Evolutionary conservation across 2,888 invertebrate species (phyloP).

Genomic region (Timema podura): DNA sequence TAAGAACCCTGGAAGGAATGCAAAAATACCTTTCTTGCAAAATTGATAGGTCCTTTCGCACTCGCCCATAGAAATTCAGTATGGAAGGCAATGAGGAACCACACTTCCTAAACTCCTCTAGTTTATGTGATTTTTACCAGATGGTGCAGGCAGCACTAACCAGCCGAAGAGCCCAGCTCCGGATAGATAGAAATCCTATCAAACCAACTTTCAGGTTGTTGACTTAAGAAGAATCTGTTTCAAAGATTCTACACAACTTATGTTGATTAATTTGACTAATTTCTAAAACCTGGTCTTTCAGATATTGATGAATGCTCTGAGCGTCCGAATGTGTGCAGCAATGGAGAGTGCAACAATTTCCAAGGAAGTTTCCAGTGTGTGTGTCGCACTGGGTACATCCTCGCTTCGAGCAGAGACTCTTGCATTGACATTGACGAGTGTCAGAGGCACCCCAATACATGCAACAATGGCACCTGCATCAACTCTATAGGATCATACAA

Average conservation of each 20-base stretch:
- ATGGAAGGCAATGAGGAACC: no score
- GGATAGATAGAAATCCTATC: no score
- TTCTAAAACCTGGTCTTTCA: slow-evolving; percentile 34
- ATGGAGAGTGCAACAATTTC: slow-evolving; percentile 74
- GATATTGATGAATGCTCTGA: slow-evolving; percentile 74
- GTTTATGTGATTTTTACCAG: no score
- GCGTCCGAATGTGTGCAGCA: slow-evolving; percentile 61
- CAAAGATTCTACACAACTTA: neutral
- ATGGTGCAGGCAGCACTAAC: no score
- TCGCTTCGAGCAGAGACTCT: slow-evolving; percentile 59
- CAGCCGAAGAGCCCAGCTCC: no score
- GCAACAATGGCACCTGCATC: slow-evolving; percentile 72
- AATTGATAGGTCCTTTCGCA: no score
- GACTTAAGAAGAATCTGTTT: neutral
- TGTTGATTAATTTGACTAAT: neutral
- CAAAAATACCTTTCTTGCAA: neutral
- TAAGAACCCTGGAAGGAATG: no score
- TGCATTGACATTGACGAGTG: slow-evolving; percentile 74
- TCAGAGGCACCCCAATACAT: slow-evolving; percentile 64
- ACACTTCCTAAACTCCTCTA: no score
- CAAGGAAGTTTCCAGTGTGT: slow-evolving; percentile 76
- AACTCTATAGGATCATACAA: slow-evolving; percentile 66
- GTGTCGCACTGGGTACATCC: slow-evolving; percentile 67
- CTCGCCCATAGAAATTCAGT: no score
- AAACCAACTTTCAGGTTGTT: no score